Conservation (phyloP, 1,140 invertebrate species). For the Drosophila nasuta region DNA sequence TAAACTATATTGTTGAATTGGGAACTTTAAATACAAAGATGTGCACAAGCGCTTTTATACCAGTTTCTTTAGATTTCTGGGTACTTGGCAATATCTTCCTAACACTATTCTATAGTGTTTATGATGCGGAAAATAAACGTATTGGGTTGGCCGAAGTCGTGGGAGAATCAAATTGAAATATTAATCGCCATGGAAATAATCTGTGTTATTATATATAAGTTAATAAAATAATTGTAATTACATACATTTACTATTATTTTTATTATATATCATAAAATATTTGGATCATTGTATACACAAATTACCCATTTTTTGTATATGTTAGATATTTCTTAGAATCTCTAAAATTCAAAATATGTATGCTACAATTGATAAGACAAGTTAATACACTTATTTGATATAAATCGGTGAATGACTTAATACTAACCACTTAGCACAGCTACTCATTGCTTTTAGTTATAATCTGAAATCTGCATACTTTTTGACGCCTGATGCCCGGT, state of each 20-base stretch:
- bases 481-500: too few relatives aligned
- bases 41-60: slow-evolving; percentile 35
- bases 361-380: too few relatives aligned
- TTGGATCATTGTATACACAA: too few relatives aligned
- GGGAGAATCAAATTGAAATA: too few relatives aligned
- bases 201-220: neutral
- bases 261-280: too few relatives aligned
- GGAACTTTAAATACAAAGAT: neutral
- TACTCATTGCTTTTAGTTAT: too few relatives aligned
- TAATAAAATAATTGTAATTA: too few relatives aligned
- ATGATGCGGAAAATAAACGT: slow-evolving; percentile 38
- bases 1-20: slow-evolving; percentile 42
- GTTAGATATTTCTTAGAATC: too few relatives aligned
- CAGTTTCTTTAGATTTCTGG: slow-evolving; percentile 49
- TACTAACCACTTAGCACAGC: slow-evolving; percentile 20
- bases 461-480: too few relatives aligned
- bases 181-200: neutral
- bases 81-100: slow-evolving; percentile 61
- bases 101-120: slow-evolving; percentile 57
- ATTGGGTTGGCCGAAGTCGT: slow-evolving; percentile 52
- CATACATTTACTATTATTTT: neutral
- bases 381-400: too few relatives aligned
- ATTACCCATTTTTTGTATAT: too few relatives aligned
- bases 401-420: slow-evolving; percentile 3
- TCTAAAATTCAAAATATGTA: too few relatives aligned